phyloP scores from a whole-genome alignment of 2,113 vertebrate genomes.

The Gallinago media region DNA sequence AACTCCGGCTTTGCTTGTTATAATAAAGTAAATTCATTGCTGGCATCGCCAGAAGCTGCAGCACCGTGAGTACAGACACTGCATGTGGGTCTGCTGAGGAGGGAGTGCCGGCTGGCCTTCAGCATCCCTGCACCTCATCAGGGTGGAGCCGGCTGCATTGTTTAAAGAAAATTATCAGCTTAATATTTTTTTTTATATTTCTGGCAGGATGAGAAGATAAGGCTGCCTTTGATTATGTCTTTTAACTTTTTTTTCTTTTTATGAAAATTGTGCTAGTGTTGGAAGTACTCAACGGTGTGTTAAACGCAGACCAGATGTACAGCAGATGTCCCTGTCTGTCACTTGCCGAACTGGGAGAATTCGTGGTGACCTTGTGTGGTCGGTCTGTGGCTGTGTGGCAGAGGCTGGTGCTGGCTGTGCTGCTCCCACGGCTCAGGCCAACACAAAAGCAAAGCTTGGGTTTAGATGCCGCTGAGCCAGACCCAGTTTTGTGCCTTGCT shows the following conservation, averaged over 20 bases:
- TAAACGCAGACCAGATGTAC: background rate
- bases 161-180: background rate
- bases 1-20: background rate
- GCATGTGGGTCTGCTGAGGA: accelerated
- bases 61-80: accelerated
- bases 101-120: background rate
- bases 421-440: background rate
- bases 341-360: accelerated
- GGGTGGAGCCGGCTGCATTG: background rate
- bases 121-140: background rate
- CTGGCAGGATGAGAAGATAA: background rate
- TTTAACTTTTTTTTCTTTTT: background rate
- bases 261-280: background rate
- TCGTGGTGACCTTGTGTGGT: background rate
- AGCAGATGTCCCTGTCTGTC: background rate
- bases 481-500: background rate
- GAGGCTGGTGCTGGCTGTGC: accelerated
- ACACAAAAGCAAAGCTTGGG: background rate
- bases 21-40: background rate
- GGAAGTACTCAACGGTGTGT: accelerated
- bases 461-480: background rate
- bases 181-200: background rate
- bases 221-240: background rate
- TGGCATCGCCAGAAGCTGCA: background rate
- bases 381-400: background rate